Evolutionary conservation across 2,888 invertebrate species (phyloP).

Genomic region (Cosmorhoe ocellata): DNA sequence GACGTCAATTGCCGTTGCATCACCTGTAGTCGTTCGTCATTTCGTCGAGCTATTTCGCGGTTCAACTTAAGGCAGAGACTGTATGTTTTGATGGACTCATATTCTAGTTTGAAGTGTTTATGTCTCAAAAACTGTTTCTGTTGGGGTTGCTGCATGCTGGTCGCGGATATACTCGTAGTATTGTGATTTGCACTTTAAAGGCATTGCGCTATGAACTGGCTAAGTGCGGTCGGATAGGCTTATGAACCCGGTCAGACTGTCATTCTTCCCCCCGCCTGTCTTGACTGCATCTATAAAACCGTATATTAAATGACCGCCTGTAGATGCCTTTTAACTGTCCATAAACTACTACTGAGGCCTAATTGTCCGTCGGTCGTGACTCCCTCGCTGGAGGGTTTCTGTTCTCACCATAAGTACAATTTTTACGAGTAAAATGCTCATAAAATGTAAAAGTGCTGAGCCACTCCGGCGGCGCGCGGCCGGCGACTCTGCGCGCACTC

Average conservation of each 20-base stretch:
- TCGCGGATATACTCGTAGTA: no score
- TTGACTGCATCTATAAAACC: slow-evolving; percentile 51
- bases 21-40: no score
- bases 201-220: neutral
- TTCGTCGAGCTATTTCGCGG: no score
- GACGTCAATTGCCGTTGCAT: no score
- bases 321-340: slow-evolving; percentile 64
- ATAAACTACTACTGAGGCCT: slow-evolving; percentile 68
- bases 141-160: no score
- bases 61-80: no score
- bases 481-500: slow-evolving; percentile 2
- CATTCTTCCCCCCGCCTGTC: slow-evolving; percentile 39
- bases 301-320: slow-evolving; percentile 62
- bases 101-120: no score
- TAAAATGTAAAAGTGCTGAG: slow-evolving; percentile 54
- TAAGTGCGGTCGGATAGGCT: slow-evolving; percentile 18
- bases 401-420: slow-evolving; percentile 44
- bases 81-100: no score
- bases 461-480: slow-evolving; percentile 30
- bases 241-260: slow-evolving; percentile 22
- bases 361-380: slow-evolving; percentile 57
- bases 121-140: no score
- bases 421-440: slow-evolving; percentile 59
- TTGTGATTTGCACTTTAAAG: neutral
- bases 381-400: slow-evolving; percentile 47